phyloP scores from a whole-genome alignment of 1,140 invertebrate genomes.

The Drosophila orena region DNA sequence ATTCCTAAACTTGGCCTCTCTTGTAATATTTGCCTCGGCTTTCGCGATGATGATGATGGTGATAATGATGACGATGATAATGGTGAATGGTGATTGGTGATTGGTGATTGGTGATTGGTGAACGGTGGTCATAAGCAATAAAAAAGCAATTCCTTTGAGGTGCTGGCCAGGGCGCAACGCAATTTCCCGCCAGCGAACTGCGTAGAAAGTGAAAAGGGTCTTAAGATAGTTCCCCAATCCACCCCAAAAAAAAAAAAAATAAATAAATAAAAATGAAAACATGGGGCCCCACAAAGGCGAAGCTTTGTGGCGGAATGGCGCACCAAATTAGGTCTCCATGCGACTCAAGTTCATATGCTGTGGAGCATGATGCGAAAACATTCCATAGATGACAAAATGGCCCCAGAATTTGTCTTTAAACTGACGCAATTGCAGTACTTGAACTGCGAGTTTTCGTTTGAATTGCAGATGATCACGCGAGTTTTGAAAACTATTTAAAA shows the following conservation, averaged over 20 bases:
- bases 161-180: conserved; percentile 38
- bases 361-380: conserved; percentile 6
- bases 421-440: neutral
- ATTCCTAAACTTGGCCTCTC: conserved; percentile 57
- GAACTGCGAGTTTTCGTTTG: neutral
- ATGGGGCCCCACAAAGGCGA: conserved; percentile 32
- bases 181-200: conserved; percentile 41
- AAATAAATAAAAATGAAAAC: no score
- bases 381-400: conserved; percentile 4
- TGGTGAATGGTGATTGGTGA: conserved; percentile 21
- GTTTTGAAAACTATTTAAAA: conserved; percentile 23
- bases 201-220: conserved; percentile 49
- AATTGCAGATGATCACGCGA: neutral
- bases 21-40: conserved; percentile 55
- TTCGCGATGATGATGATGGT: conserved; percentile 26
- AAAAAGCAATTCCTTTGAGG: conserved; percentile 57
- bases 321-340: conserved; percentile 34
- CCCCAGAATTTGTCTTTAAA: neutral
- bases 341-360: conserved; percentile 11
- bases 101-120: no score
- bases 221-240: conserved; percentile 12
- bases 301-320: conserved; percentile 43
- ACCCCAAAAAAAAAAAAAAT: conserved; percentile 6
- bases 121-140: conserved; percentile 56
- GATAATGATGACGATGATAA: neutral